These are phyloP conservation scores for Aviceda subcristata DNA, from an alignment of 2,113 vertebrate genomes.

Conservation along the genomic window DNA sequence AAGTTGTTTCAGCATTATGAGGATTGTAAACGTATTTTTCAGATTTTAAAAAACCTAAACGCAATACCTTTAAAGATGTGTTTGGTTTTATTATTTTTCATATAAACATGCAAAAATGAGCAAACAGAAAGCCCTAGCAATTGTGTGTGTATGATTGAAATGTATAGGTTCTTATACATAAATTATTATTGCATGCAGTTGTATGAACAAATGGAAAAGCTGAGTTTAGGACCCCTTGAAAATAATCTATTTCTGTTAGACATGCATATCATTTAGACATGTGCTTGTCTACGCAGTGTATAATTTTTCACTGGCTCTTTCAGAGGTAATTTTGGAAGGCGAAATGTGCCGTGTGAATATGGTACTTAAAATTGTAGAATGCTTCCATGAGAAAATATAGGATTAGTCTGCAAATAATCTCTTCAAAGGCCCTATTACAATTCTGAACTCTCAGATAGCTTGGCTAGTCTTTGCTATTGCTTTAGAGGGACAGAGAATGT, in stretches of 20 bases:
- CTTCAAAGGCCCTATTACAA: slow-evolving; percentile 23
- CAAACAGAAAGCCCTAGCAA: background rate
- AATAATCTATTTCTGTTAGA: slow-evolving; percentile 19
- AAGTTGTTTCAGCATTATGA: background rate
- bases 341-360: background rate
- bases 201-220: background rate
- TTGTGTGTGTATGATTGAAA: background rate
- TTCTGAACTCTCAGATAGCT: slow-evolving; percentile 33
- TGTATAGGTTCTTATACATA: background rate
- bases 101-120: background rate
- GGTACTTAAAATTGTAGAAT: slow-evolving; percentile 19
- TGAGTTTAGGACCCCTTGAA: slow-evolving; percentile 28
- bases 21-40: background rate
- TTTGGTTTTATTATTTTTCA: background rate
- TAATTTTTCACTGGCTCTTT: slow-evolving; percentile 27
- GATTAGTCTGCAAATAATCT: slow-evolving; percentile 49
- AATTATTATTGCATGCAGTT: background rate
- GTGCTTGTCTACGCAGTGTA: background rate
- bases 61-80: background rate
- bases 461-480: background rate
- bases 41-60: background rate
- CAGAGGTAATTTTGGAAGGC: slow-evolving; percentile 29
- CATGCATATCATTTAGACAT: background rate
- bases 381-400: slow-evolving; percentile 15
- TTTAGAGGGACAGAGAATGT: slow-evolving; percentile 1